Evolutionary conservation across 2,888 invertebrate genomes (phyloP).

Genomic region (Hartigia nigra): DNA sequence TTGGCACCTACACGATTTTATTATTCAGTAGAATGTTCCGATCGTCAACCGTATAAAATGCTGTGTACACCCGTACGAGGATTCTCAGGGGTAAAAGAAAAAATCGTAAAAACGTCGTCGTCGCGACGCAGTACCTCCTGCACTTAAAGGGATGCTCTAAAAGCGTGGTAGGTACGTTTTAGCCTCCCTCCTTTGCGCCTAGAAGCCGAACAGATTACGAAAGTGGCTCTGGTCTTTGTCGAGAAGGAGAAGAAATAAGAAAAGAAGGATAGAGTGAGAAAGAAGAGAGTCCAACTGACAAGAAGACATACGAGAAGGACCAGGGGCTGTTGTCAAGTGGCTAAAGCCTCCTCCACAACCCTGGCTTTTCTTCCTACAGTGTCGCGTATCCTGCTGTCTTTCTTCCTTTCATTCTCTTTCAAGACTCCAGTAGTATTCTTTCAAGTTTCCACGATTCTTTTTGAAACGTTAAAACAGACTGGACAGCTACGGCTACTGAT

Average conservation of each 20-base stretch:
- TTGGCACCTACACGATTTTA: neutral
- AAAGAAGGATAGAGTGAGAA: neutral
- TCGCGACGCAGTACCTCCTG: neutral
- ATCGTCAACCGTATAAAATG: neutral
- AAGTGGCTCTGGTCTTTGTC: neutral
- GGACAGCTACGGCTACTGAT: neutral
- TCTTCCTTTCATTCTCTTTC: neutral
- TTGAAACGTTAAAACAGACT: neutral
- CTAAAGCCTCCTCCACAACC: neutral
- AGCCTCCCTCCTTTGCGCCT: neutral
- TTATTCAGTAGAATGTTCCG: neutral
- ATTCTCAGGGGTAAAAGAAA: neutral
- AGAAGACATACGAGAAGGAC: constrained; percentile 1
- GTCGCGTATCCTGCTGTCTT: neutral
- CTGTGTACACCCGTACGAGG: neutral
- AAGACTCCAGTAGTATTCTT: neutral
- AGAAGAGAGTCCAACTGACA: neutral
- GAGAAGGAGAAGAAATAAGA: neutral
- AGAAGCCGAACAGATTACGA: neutral
- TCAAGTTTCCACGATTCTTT: neutral
- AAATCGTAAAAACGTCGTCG: neutral
- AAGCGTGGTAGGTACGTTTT: neutral
- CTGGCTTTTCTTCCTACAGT: neutral
- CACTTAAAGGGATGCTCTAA: neutral
- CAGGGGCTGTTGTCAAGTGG: constrained; percentile 7